These are phyloP conservation scores for Gallinago stenura DNA, from an alignment of 2,797 vertebrate genomes.

Conservation along the genomic window DNA sequence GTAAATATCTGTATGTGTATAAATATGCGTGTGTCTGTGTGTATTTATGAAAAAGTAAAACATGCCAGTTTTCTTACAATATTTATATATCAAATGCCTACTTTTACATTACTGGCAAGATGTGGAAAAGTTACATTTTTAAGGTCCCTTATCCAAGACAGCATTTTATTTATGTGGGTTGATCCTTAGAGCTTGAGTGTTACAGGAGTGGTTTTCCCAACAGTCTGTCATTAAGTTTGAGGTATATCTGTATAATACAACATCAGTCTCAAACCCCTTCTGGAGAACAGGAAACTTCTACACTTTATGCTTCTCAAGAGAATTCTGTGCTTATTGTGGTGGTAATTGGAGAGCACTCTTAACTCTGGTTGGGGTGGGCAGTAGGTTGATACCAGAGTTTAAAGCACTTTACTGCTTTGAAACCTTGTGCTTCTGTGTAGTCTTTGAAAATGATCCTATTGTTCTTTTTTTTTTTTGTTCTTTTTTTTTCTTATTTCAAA, in stretches of 20 bases:
- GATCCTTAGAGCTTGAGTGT: not conserved
- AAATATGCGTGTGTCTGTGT: not conserved
- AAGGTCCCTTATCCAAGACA: not conserved
- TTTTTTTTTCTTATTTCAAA: slow-evolving; percentile 16
- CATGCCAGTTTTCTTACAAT: not conserved
- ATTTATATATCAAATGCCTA: not conserved
- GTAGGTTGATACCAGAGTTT: slow-evolving; percentile 6
- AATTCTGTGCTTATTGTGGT: not conserved
- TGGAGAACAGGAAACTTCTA: not conserved
- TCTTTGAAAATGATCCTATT: slow-evolving; percentile 66
- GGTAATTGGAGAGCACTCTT: slow-evolving; percentile 11
- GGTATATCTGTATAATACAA: not conserved
- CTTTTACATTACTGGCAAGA: not conserved
- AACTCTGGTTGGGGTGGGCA: not conserved
- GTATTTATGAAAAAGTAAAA: not conserved
- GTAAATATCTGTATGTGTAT: not conserved
- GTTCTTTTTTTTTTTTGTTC: not conserved
- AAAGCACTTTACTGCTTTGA: slow-evolving; percentile 49
- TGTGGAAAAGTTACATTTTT: not conserved
- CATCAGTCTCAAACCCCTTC: not conserved
- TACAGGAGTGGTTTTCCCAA: not conserved
- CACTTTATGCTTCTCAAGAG: not conserved
- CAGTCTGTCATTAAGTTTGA: not conserved
- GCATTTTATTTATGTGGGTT: not conserved
- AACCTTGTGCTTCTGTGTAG: slow-evolving; percentile 39